A percentile compares a stretch with the other conserved stretches of the same genome.
These are phyloP conservation scores for Laticauda colubrina DNA, from an alignment of 2,113 vertebrate species.

Conservation along the genomic window DNA sequence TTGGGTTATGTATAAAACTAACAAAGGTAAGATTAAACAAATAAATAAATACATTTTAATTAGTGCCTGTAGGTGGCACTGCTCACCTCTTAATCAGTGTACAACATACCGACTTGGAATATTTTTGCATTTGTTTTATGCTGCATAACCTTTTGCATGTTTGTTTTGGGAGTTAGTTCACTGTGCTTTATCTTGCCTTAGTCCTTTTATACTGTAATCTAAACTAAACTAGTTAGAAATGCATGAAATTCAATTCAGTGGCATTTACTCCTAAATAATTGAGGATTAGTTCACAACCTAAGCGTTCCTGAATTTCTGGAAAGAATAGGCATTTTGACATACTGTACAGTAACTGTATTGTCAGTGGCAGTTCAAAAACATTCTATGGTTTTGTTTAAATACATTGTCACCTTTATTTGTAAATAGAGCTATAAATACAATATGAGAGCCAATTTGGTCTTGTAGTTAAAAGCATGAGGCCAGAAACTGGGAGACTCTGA, in stretches of 20 bases:
- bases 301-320: neutral
- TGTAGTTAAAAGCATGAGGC: neutral
- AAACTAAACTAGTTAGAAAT: neutral
- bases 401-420: neutral
- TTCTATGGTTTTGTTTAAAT: neutral
- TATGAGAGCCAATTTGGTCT: neutral
- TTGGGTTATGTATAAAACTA: neutral
- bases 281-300: neutral
- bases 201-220: neutral
- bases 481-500: neutral
- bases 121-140: neutral
- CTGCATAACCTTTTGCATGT: neutral
- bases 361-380: neutral
- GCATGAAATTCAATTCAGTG: neutral
- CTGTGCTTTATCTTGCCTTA: neutral
- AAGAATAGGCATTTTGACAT: neutral
- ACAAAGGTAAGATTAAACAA: neutral
- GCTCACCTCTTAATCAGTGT: neutral
- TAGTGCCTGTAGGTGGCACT: constrained; percentile 27
- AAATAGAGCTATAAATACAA: neutral
- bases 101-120: neutral
- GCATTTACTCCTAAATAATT: neutral
- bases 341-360: neutral
- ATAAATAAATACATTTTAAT: neutral
- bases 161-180: neutral